Percentiles rank a stretch among this genome's conserved stretches.
phyloP scores from a whole-genome alignment of 2,113 vertebrate genomes.

The Callopanchax toddi region DNA sequence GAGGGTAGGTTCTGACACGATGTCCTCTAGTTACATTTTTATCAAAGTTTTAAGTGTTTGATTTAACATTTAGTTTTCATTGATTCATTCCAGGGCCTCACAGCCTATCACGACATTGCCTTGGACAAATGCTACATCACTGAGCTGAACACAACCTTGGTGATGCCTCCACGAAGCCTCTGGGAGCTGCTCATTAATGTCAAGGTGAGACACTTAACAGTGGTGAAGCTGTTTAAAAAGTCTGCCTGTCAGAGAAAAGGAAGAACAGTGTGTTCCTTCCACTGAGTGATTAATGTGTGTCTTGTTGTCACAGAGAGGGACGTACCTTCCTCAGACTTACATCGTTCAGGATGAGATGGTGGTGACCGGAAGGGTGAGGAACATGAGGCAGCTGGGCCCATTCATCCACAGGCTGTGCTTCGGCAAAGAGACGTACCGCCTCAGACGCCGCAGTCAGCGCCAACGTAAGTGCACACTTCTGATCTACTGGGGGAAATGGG shows the following conservation, averaged over 20 bases:
- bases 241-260: slow-evolving; percentile 12
- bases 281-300: slow-evolving; percentile 50
- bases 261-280: slow-evolving; percentile 25
- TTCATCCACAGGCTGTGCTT: slow-evolving; percentile 92
- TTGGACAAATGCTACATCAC: slow-evolving; percentile 95
- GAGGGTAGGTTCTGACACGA: slow-evolving; percentile 76
- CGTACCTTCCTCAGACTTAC: slow-evolving; percentile 93
- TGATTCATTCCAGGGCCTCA: slow-evolving; percentile 83
- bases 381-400: slow-evolving; percentile 89
- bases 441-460: slow-evolving; percentile 81
- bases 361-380: slow-evolving; percentile 86
- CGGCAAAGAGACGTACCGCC: slow-evolving; percentile 91
- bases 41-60: background rate
- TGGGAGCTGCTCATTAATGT: slow-evolving; percentile 92
- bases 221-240: background rate
- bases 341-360: slow-evolving; percentile 95
- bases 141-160: slow-evolving; percentile 90
- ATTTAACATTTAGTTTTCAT: background rate
- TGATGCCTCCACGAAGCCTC: slow-evolving; percentile 91
- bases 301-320: slow-evolving; percentile 84
- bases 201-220: slow-evolving; percentile 80
- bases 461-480: slow-evolving; percentile 81
- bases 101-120: slow-evolving; percentile 90
- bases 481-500: background rate
- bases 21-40: background rate